Evolutionary conservation across 2,888 invertebrate species (phyloP).

Genomic region (Watsonalla binaria): DNA sequence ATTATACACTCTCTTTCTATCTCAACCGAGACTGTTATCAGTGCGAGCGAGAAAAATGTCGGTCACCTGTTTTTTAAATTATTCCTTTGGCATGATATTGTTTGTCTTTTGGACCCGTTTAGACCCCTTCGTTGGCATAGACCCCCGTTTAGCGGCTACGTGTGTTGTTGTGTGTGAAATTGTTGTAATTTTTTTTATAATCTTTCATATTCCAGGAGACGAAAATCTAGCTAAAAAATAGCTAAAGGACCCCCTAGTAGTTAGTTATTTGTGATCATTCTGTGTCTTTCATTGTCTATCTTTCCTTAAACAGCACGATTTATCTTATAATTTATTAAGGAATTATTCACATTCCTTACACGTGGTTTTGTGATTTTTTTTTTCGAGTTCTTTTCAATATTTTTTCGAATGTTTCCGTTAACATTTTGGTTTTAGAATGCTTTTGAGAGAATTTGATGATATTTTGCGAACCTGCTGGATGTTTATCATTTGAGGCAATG

Average conservation of each 20-base stretch:
- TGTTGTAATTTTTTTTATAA: not conserved
- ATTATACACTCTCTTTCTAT: not conserved
- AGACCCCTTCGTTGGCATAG: not conserved
- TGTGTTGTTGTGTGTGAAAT: not conserved
- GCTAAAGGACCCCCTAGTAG: not conserved
- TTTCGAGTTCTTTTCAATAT: not conserved
- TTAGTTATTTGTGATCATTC: not conserved
- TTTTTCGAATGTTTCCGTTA: conserved; percentile 10
- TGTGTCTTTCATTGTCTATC: not conserved
- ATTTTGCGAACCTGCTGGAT: conserved; percentile 23
- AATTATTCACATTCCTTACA: too few relatives aligned
- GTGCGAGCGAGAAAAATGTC: not conserved
- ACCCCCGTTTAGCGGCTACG: not conserved
- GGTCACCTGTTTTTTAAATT: not conserved
- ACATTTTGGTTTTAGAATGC: conserved; percentile 12
- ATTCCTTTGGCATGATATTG: not conserved
- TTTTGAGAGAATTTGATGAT: conserved; percentile 4
- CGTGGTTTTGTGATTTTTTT: not conserved
- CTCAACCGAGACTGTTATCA: not conserved
- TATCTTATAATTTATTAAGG: not conserved
- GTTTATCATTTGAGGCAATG: conserved; percentile 17
- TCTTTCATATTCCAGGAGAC: too few relatives aligned
- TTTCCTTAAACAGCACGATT: too few relatives aligned
- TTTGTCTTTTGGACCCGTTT: not conserved
- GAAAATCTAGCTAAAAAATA: too few relatives aligned